Percentiles rank a stretch among this genome's conserved stretches.
These are phyloP conservation scores for Neotoxoptera formosana DNA, from an alignment of 1,140 invertebrate genomes.

Conservation along the genomic window DNA sequence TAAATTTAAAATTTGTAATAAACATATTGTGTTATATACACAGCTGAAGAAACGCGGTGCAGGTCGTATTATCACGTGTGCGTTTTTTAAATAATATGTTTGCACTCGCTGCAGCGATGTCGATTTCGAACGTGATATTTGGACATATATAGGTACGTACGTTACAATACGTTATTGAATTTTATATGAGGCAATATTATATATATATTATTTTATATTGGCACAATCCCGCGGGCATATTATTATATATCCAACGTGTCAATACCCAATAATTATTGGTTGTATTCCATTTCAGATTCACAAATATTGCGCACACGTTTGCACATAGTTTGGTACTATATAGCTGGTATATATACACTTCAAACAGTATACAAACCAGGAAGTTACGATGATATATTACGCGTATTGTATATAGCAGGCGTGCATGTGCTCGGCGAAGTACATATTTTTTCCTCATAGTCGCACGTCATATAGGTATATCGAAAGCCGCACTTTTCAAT, in stretches of 20 bases:
- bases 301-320: constrained; percentile 5
- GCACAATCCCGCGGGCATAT: not conserved
- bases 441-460: not conserved
- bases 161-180: not conserved
- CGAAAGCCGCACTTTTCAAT: not conserved
- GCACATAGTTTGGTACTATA: not conserved
- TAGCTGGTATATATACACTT: not conserved
- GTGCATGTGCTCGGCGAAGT: not conserved
- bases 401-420: not conserved
- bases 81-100: not conserved
- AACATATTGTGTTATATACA: too few relatives aligned
- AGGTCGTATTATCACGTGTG: not conserved
- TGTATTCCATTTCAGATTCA: not conserved
- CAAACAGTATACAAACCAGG: not conserved
- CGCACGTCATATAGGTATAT: too few relatives aligned
- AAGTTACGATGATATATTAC: not conserved
- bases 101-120: not conserved
- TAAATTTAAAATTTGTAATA: not conserved
- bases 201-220: not conserved
- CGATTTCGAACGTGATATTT: not conserved
- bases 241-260: not conserved
- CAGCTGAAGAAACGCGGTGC: not conserved
- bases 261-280: not conserved
- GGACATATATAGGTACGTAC: too few relatives aligned
- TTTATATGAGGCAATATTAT: not conserved